Conservation (phyloP, 2,888 invertebrate genomes). For the Artemia sinica region DNA sequence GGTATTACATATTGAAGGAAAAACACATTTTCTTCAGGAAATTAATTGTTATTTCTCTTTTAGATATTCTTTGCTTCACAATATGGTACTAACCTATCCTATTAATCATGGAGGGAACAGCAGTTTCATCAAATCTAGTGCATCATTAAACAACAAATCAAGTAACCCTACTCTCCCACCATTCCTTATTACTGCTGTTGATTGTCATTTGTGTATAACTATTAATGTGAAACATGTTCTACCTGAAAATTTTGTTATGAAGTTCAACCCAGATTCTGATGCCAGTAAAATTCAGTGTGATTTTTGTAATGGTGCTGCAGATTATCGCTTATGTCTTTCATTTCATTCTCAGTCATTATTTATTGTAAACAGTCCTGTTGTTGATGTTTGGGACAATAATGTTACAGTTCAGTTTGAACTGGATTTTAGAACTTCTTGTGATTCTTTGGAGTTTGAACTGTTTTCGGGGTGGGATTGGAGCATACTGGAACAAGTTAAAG, state of each 20-base stretch:
- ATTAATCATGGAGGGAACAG: too few species aligned
- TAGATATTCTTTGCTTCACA: too few species aligned
- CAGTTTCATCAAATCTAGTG: too few species aligned
- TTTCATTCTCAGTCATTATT: neutral
- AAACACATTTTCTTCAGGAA: too few species aligned
- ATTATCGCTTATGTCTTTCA: slow-evolving; percentile 7
- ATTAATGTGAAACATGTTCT: slow-evolving; percentile 7
- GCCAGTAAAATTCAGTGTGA: neutral
- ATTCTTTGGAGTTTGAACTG: slow-evolving; percentile 1
- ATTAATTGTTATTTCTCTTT: too few species aligned
- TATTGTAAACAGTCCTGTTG: neutral
- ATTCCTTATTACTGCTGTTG: neutral
- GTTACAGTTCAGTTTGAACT: slow-evolving; percentile 1
- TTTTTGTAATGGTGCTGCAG: neutral
- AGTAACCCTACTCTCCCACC: neutral
- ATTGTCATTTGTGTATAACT: neutral
- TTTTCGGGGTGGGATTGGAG: neutral
- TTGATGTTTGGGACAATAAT: slow-evolving; percentile 2
- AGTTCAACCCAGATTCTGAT: neutral
- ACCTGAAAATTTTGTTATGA: neutral
- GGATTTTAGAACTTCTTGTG: slow-evolving; percentile 7
- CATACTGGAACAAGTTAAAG: neutral
- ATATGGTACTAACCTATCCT: too few species aligned
- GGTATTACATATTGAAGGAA: too few species aligned
- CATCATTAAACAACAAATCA: neutral